These are phyloP conservation scores for Metopolophium dirhodum DNA, from an alignment of 1,140 invertebrate species.

Conservation along the genomic window DNA sequence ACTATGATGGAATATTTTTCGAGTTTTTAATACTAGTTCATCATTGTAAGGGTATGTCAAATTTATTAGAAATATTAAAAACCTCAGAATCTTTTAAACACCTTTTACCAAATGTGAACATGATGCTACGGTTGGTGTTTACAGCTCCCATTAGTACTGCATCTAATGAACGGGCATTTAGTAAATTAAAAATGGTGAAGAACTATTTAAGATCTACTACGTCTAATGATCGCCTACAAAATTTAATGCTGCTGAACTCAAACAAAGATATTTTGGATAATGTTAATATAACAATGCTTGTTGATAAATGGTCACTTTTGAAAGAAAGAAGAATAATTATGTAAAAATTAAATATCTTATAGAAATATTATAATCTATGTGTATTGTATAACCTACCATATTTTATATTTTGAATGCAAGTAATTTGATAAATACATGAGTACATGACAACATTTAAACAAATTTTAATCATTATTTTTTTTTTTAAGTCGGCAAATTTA, in stretches of 20 bases:
- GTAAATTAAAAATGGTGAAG: no score
- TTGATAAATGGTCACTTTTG: neutral
- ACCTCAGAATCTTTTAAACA: neutral
- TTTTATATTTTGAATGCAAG: no score
- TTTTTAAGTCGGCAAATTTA: no score
- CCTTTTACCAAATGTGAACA: neutral
- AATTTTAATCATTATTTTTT: no score
- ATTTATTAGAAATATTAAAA: slow-evolving; percentile 31
- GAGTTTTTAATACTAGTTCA: neutral
- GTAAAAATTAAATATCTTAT: no score
- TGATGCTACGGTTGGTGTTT: neutral
- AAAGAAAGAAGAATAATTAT: neutral
- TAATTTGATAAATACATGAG: no score
- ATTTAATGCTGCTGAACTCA: neutral
- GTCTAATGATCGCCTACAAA: neutral
- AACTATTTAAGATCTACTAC: slow-evolving; percentile 23
- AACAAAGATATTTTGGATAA: slow-evolving; percentile 6
- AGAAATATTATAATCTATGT: no score
- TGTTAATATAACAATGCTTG: neutral
- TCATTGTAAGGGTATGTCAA: neutral
- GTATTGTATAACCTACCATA: no score
- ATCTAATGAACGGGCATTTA: neutral
- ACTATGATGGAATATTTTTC: neutral
- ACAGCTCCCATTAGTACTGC: slow-evolving; percentile 5
- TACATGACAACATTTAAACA: no score